Conservation (phyloP, 2,797 vertebrate species). For the Smutsia gigantea region DNA sequence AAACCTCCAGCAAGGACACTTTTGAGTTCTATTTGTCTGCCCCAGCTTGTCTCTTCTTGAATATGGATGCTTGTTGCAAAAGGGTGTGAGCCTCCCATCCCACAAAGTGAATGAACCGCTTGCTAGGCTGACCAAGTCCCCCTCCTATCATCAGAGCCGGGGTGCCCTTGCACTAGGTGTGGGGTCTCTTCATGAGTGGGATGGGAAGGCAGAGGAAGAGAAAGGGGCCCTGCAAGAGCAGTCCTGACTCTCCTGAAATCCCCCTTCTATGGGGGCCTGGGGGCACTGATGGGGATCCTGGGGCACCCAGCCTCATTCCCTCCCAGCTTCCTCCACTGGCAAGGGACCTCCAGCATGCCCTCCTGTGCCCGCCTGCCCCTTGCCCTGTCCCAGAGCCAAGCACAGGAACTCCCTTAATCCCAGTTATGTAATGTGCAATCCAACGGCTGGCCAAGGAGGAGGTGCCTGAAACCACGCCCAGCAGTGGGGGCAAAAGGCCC, state of each 20-base stretch:
- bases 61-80: background rate
- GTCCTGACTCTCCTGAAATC: background rate
- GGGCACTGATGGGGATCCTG: accelerated
- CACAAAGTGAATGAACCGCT: background rate
- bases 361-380: background rate
- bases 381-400: constrained; percentile 60
- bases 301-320: background rate
- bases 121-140: background rate
- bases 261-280: background rate
- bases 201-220: background rate
- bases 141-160: background rate
- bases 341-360: background rate
- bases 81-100: background rate
- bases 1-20: background rate
- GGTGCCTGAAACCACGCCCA: constrained; percentile 52
- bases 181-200: background rate
- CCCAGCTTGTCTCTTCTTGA: background rate
- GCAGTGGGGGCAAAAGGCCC: constrained; percentile 58
- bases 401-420: constrained; percentile 70
- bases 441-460: constrained; percentile 41
- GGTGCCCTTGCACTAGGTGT: background rate
- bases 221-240: background rate
- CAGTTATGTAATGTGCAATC: constrained; percentile 72
- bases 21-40: background rate
- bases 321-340: background rate